Base-by-base conservation (phyloP, 2,113 vertebrate species). In the Cisticola juncidis region DNA sequence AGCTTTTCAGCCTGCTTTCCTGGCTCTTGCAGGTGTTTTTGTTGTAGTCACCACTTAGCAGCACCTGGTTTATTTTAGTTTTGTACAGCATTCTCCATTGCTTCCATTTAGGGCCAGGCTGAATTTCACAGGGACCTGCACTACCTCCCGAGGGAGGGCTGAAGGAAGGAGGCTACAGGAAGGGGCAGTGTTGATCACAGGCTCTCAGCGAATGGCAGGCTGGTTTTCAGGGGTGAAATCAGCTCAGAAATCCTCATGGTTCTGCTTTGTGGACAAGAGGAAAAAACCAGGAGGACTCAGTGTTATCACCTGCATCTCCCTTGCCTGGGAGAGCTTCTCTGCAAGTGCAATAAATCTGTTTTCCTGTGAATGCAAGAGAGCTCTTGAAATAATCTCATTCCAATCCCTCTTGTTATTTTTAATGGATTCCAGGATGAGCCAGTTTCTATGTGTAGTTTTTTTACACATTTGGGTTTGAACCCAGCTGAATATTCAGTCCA, bases 401-500 rank as follows among this genome's bases (percentile, higher is more conserved):
- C 82, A 84, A 10, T 80, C 62, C 54, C 70, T 76, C 93, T 80
- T 93, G 86, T 86, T 95, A 64, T 87, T 86, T 92, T 53, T 91
- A 84, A 91, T 92, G 73, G 87, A 88, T 88, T 88, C 87, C 40
- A 82, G 85, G 78, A 88, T 80, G 94, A 86, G 77, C 78, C 77
- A 87, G 58, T 92, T 90, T 73, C 88, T 88, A 29, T 47, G 44
- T 94, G 47, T 68, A 72, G 57, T 40, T 79, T 90, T 64, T 90
- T 58, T 64, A 92, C 88, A 88, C 69, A 90, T 92, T 87, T 74
- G 87, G 56, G 73, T 23, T 95, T 86, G 90, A 92, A 94, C 72
- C 69, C 62, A 87, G 91, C 86, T 92, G 92, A 92, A 86, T 88
- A 94, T 95, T 95, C 86, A 93, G 87, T 57, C 88, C 81, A 92